These are phyloP conservation scores for Poeciliopsis turrubarensis DNA, from an alignment of 2,113 vertebrate genomes.

Conservation along the genomic window DNA sequence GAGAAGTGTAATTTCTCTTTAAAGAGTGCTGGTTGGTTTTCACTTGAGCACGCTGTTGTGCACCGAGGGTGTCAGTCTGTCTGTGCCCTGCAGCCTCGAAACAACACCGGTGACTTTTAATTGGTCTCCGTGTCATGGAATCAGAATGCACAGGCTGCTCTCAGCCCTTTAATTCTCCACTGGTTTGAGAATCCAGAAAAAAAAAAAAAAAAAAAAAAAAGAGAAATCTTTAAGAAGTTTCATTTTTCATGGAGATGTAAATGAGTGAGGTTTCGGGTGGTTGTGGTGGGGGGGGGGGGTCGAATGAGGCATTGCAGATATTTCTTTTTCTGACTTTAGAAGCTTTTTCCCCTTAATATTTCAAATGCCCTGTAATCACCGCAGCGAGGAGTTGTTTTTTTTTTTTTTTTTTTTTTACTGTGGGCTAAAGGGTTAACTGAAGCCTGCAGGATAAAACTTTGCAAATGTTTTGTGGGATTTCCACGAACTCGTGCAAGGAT, in stretches of 20 bases:
- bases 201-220: neutral
- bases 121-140: constrained; percentile 65
- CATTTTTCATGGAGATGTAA: constrained; percentile 39
- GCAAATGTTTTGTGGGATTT: neutral
- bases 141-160: constrained; percentile 57
- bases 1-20: constrained; percentile 39
- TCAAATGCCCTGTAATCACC: neutral
- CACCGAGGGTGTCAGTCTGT: constrained; percentile 49
- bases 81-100: constrained; percentile 62
- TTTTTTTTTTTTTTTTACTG: neutral
- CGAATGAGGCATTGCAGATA: constrained; percentile 7
- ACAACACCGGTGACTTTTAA: constrained; percentile 63
- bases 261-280: constrained; percentile 30
- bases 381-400: too few relatives aligned
- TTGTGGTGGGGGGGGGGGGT: neutral
- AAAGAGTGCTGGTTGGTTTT: constrained; percentile 37
- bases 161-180: constrained; percentile 62
- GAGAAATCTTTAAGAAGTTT: constrained; percentile 42
- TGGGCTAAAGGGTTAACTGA: neutral
- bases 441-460: neutral
- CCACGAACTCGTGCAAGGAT: neutral
- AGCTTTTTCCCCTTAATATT: neutral
- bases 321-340: constrained; percentile 7
- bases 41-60: constrained; percentile 54
- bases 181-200: constrained; percentile 32